Evolutionary conservation across 1,140 invertebrate species (phyloP), one percentile per base, ranked within the genome.

Genomic region (Drosophila pectinifera): DNA sequence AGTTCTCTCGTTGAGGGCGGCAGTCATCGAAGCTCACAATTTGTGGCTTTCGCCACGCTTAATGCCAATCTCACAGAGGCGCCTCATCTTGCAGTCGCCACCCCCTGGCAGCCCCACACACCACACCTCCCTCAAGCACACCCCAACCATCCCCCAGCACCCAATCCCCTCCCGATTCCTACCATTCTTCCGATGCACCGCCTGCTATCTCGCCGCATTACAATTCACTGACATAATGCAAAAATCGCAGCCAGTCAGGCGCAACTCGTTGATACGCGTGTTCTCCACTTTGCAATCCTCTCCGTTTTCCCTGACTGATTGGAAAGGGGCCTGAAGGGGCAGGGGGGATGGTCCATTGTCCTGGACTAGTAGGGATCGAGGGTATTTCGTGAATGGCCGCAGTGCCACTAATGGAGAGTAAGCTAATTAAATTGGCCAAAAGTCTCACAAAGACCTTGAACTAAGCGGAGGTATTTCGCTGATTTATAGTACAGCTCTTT

Each of bases 191-290:
- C 11, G 31, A n/a, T 36, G 51, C 51, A 36, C 51, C 51, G 18
- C 51, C 16, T 8, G 46, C 67, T 70, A 70, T 70, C 67, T 67
- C 38, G 46, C 73, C 72, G 73, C 73, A 75, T 75, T 75, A 75
- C 73, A 75, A 75, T 65, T 75, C 73, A 61, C 73, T 69, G 73
- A 61, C 81, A 72, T 80, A 85, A 69, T 75, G 57, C 81, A 82
- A 83, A 83, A 83, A 83, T 76, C 75, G 75, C 45, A 86, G 74
- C 82, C 76, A 88, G 72, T 86, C 82, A 83, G 82, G 75, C 83
- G 83, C 65, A 79, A 69, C 55, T 76, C 83, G 75, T 51, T 78
- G 82, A 86, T 86, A 88, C 70, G 83, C 79, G 79, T 65, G 62
- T 70, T 75, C 73, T 54, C 65, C 62, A 77, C 67, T 64, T 70